These are phyloP conservation scores for Calidris pugnax DNA, from an alignment of 2,113 vertebrate species.

Conservation along the genomic window DNA sequence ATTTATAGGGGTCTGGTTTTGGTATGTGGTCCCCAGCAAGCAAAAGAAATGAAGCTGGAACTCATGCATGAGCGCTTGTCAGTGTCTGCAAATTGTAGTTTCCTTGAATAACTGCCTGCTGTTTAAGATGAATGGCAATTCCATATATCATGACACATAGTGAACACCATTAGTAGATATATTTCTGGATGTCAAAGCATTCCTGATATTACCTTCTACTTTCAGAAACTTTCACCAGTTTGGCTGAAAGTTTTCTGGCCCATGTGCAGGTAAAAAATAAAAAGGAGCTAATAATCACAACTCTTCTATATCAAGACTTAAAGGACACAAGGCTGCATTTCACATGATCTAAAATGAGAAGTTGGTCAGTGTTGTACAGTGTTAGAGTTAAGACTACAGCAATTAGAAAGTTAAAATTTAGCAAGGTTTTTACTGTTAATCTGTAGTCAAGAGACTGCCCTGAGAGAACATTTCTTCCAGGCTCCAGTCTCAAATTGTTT, in stretches of 20 bases:
- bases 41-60: constrained; percentile 54
- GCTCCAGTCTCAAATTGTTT: not conserved
- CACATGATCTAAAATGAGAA: not conserved
- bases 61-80: constrained; percentile 54
- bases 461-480: not conserved
- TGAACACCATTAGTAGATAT: constrained; percentile 49
- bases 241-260: constrained; percentile 11
- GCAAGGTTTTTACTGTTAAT: not conserved
- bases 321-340: not conserved
- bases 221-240: constrained; percentile 27
- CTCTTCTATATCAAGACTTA: not conserved
- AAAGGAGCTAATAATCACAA: not conserved
- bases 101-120: constrained; percentile 57
- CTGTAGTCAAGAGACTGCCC: not conserved
- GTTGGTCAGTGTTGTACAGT: not conserved
- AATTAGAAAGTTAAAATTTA: not conserved
- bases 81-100: constrained; percentile 56
- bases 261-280: not conserved
- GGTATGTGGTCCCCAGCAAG: constrained; percentile 31
- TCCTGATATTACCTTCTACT: constrained; percentile 28
- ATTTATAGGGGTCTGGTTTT: constrained; percentile 26
- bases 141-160: constrained; percentile 56
- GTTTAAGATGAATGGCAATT: constrained; percentile 63
- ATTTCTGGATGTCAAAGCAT: constrained; percentile 31
- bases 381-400: not conserved